Conservation (phyloP, 2,888 invertebrate species). For the Fragum fragum region DNA sequence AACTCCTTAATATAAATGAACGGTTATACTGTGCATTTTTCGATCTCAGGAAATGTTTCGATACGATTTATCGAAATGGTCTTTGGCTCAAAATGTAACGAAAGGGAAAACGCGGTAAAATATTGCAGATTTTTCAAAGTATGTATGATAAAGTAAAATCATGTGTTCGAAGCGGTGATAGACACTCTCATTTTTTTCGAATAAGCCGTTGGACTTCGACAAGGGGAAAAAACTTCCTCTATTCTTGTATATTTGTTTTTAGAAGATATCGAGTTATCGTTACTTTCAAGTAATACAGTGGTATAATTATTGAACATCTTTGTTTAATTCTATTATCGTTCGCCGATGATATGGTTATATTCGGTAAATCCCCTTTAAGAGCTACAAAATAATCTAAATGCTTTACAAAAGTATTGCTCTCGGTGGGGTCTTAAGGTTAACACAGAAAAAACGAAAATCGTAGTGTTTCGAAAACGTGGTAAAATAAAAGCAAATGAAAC, state of each 20-base stretch:
- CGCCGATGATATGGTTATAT: no score
- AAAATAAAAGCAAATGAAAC: background rate
- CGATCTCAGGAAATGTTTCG: background rate
- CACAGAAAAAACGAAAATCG: background rate
- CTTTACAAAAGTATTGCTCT: background rate
- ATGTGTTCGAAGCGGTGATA: background rate
- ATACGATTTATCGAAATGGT: background rate
- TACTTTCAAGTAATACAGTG: background rate
- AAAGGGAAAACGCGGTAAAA: background rate
- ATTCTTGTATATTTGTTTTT: background rate
- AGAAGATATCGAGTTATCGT: background rate
- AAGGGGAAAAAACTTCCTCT: background rate
- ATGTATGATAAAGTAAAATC: no score
- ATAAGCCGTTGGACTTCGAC: background rate
- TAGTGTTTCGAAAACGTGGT: background rate
- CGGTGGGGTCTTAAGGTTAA: background rate
- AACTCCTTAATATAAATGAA: background rate
- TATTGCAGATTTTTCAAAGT: background rate
- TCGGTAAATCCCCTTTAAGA: background rate
- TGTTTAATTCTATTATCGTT: background rate
- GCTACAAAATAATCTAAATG: background rate
- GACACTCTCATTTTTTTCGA: background rate
- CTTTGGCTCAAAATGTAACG: background rate
- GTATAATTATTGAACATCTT: background rate
- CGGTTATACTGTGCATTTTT: slow-evolving; percentile 4